Evolutionary conservation across 2,797 vertebrate genomes (phyloP).

Genomic region (Tapirus indicus): DNA sequence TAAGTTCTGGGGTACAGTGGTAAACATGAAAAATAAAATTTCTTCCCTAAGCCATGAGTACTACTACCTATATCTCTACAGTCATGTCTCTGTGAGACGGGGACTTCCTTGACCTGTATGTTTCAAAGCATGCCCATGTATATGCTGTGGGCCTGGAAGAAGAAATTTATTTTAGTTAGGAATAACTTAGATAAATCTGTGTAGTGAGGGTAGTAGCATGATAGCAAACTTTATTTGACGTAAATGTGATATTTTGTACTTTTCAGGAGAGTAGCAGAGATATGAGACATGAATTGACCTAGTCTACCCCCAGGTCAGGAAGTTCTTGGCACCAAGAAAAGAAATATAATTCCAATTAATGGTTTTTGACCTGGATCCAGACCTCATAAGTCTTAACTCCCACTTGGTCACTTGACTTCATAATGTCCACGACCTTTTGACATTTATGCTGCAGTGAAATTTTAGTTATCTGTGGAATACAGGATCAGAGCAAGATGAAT

Average conservation of each 20-base stretch:
- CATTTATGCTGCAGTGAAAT: constrained; percentile 23
- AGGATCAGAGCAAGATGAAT: not conserved
- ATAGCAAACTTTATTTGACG: not conserved
- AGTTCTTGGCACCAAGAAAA: not conserved
- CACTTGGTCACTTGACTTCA: not conserved
- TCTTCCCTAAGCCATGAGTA: not conserved
- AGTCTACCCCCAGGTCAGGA: not conserved
- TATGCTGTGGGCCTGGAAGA: not conserved
- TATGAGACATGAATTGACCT: not conserved
- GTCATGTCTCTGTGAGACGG: not conserved
- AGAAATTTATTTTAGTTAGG: not conserved
- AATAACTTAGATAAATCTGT: not conserved
- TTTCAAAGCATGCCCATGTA: not conserved
- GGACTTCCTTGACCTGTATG: not conserved
- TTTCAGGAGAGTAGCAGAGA: not conserved
- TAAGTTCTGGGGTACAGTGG: not conserved
- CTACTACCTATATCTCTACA: not conserved
- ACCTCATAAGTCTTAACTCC: not conserved
- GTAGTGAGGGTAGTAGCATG: not conserved
- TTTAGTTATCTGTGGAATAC: not conserved
- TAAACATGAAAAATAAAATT: not conserved
- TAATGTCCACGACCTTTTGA: not conserved
- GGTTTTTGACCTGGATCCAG: not conserved
- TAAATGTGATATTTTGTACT: not conserved
- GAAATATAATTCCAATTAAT: not conserved